phyloP scores from a whole-genome alignment of 2,888 invertebrate species.

The Papilio elwesi region DNA sequence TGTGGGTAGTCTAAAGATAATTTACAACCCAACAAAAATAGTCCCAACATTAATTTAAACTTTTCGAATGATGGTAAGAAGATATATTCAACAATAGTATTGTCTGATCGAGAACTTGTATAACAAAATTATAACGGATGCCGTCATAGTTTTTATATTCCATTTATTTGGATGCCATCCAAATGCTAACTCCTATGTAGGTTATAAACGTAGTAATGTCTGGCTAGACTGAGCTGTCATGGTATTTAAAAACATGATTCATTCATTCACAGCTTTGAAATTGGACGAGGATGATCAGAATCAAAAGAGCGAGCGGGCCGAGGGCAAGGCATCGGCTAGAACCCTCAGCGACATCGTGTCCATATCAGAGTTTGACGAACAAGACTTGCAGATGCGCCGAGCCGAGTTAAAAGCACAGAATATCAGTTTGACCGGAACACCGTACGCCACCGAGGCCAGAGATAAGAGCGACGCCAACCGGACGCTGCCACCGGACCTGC shows the following conservation, averaged over 20 bases:
- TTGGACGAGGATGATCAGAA: slow-evolving; percentile 83
- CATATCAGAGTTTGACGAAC: slow-evolving; percentile 89
- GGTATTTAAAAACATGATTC: slow-evolving; percentile 28
- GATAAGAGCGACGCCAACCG: slow-evolving; percentile 54
- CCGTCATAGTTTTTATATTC: slow-evolving; percentile 26
- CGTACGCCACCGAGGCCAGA: slow-evolving; percentile 55
- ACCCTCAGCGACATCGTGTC: slow-evolving; percentile 89
- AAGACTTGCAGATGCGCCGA: slow-evolving; percentile 83
- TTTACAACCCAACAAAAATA: no score
- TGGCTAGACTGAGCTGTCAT: slow-evolving; percentile 16
- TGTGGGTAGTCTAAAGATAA: no score
- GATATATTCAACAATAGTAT: no score
- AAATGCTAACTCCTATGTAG: slow-evolving; percentile 34
- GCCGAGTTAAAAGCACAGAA: slow-evolving; percentile 73
- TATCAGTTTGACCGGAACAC: slow-evolving; percentile 57
- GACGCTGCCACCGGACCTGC: slow-evolving; percentile 69
- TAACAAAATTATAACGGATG: neutral
- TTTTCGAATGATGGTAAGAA: no score
- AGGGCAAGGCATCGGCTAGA: slow-evolving; percentile 86
- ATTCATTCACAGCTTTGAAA: slow-evolving; percentile 78
- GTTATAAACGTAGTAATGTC: slow-evolving; percentile 22
- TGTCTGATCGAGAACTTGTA: no score
- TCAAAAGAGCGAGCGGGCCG: slow-evolving; percentile 70
- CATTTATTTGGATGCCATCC: slow-evolving; percentile 42
- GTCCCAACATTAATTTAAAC: no score